Conservation (phyloP, 2,797 vertebrate genomes). For the Buphagus erythrorhynchus region DNA sequence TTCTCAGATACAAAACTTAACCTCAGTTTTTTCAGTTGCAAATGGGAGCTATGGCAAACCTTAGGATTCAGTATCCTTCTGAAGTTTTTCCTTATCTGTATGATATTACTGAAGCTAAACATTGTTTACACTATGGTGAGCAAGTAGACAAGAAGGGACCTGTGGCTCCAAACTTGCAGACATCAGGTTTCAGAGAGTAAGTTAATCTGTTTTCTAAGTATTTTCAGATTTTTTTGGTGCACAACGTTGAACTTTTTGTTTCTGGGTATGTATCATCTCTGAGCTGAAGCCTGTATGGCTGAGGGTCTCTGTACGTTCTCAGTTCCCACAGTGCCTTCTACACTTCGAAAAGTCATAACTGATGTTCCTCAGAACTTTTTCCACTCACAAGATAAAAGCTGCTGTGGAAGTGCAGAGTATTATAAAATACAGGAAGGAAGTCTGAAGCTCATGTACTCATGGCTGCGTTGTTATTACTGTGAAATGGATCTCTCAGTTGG, state of each 20-base stretch:
- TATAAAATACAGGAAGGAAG: conserved; percentile 50
- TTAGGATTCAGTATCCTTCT: neutral
- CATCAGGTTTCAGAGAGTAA: neutral
- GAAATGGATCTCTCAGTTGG: conserved; percentile 55
- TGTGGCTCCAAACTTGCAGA: neutral
- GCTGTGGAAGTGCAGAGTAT: neutral
- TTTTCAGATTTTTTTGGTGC: neutral
- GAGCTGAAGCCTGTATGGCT: neutral
- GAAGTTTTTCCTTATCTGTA: neutral
- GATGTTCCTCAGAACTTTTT: conserved; percentile 22
- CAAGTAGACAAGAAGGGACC: neutral
- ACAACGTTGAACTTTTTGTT: neutral
- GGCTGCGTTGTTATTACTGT: neutral
- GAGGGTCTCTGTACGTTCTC: neutral
- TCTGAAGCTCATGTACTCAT: neutral
- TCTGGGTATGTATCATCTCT: neutral
- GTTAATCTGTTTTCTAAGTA: neutral
- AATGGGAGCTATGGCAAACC: neutral
- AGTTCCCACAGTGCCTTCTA: neutral
- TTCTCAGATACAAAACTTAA: neutral
- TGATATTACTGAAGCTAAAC: neutral
- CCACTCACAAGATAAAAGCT: conserved; percentile 14
- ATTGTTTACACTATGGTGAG: neutral
- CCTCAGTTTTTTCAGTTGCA: neutral
- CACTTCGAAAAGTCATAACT: neutral